phyloP scores from a whole-genome alignment of 2,797 vertebrate species.

The Amblyopsis hoosieri region DNA sequence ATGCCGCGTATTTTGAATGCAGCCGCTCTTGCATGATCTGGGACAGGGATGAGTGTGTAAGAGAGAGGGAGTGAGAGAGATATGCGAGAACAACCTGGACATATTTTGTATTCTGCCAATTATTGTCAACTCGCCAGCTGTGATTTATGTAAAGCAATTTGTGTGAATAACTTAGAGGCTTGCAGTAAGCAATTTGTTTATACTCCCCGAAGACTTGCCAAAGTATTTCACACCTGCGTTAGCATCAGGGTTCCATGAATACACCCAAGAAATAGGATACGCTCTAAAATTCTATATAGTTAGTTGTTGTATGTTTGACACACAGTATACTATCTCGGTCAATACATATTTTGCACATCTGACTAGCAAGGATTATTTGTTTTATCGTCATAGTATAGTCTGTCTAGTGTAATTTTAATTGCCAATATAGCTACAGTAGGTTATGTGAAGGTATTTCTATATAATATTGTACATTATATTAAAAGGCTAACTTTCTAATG shows the following conservation, averaged over 20 bases:
- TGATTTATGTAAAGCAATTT: conserved; percentile 75
- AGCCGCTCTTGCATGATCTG: neutral
- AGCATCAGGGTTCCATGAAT: conserved; percentile 16
- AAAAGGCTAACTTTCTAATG: no score
- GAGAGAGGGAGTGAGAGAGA: conserved; percentile 3
- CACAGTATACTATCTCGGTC: no score
- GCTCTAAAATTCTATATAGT: no score
- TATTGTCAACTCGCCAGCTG: conserved; percentile 63
- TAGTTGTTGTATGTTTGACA: no score
- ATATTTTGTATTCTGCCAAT: conserved; percentile 70
- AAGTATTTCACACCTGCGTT: conserved; percentile 49
- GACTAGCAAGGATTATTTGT: no score
- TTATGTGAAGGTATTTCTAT: no score
- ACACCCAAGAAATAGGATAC: conserved; percentile 51
- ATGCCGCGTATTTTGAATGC: neutral
- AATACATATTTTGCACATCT: no score
- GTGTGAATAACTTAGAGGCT: conserved; percentile 60
- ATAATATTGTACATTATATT: no score
- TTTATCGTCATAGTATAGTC: no score
- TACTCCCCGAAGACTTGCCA: conserved; percentile 53
- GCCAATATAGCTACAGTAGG: no score
- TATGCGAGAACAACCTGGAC: conserved; percentile 48
- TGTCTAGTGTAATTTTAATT: no score
- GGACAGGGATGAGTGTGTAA: neutral
- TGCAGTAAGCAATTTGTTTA: conserved; percentile 63